These are phyloP conservation scores for Sebastes itinus DNA, from an alignment of 2,797 vertebrate genomes.

Conservation along the genomic window DNA sequence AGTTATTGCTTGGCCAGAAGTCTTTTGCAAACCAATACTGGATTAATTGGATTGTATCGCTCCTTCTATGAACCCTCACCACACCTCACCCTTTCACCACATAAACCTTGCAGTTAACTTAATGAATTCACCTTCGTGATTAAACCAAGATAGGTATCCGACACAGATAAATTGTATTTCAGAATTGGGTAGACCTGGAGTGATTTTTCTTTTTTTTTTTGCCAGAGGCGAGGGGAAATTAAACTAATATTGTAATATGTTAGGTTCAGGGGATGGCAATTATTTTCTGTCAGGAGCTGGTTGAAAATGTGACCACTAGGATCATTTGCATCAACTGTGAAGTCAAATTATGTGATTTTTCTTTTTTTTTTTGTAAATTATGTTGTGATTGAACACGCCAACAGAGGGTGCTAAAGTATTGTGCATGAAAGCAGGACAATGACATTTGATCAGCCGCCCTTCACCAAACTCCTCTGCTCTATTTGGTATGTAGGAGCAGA, in stretches of 20 bases:
- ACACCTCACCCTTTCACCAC: conserved; percentile 44
- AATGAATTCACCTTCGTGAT: conserved; percentile 62
- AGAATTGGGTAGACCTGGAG: conserved; percentile 7
- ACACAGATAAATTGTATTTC: conserved; percentile 49
- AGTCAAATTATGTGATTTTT: neutral
- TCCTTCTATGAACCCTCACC: conserved; percentile 23
- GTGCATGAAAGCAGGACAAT: conserved; percentile 40
- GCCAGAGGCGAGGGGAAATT: conserved; percentile 46
- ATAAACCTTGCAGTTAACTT: conserved; percentile 67
- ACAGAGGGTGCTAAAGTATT: conserved; percentile 72
- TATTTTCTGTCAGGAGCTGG: conserved; percentile 25
- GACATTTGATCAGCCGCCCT: conserved; percentile 56
- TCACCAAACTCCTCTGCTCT: conserved; percentile 48
- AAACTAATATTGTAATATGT: conserved; percentile 43
- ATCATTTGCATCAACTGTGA: conserved; percentile 17
- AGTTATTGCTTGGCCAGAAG: conserved; percentile 55
- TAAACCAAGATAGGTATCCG: conserved; percentile 64
- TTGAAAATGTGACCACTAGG: conserved; percentile 18
- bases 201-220: conserved; percentile 18
- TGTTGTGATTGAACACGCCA: conserved; percentile 19
- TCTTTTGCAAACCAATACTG: conserved; percentile 57
- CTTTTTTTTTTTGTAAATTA: neutral
- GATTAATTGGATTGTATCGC: conserved; percentile 63
- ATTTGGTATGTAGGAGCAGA: conserved; percentile 64
- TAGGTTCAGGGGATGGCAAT: conserved; percentile 20